These are phyloP conservation scores for Eolophus roseicapilla DNA, from an alignment of 2,113 vertebrate genomes.

Conservation along the genomic window DNA sequence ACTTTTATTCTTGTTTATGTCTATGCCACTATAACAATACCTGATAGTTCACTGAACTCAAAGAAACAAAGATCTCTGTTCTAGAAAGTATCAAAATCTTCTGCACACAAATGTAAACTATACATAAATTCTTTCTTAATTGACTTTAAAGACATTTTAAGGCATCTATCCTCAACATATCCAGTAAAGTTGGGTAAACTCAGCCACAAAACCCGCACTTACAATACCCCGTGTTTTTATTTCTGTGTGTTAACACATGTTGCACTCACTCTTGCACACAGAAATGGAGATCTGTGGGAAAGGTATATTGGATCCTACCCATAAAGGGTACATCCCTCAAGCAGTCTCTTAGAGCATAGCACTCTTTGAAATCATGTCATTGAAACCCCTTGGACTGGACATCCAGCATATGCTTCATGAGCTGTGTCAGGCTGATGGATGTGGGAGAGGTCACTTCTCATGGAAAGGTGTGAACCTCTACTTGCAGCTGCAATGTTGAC, in stretches of 20 bases:
- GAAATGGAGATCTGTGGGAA: neutral
- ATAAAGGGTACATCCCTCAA: neutral
- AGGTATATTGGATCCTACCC: neutral
- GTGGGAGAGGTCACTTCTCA: neutral
- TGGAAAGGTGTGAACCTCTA: neutral
- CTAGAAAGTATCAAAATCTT: neutral
- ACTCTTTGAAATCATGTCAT: neutral
- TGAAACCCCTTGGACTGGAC: neutral
- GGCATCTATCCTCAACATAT: neutral
- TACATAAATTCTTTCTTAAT: neutral
- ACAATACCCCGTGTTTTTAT: neutral
- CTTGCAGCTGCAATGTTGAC: neutral
- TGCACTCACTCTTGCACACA: neutral
- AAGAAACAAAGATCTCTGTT: neutral
- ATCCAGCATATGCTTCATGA: neutral
- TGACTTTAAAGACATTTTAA: neutral
- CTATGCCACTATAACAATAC: neutral
- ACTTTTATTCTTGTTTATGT: neutral
- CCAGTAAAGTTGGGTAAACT: neutral
- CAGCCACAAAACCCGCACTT: neutral
- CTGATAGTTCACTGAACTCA: neutral
- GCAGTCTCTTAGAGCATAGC: fast-evolving
- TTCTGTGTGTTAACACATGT: neutral
- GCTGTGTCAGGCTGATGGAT: neutral
- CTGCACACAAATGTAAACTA: neutral